phyloP scores from a whole-genome alignment of 2,888 invertebrate species.

The Volucella inanis region DNA sequence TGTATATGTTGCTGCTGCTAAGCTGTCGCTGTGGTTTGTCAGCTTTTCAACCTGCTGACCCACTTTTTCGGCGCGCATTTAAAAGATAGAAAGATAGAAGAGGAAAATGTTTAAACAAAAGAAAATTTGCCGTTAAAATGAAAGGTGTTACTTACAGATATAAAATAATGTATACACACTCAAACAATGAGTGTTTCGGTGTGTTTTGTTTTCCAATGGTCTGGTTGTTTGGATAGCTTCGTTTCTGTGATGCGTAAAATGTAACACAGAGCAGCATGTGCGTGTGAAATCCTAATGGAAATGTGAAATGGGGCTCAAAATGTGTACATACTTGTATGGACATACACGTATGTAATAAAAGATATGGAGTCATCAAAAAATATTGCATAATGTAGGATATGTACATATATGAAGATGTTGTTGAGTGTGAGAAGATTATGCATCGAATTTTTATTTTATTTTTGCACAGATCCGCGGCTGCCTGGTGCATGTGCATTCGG shows the following conservation, averaged over 20 bases:
- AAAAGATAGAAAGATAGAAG: not conserved
- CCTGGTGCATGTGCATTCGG: too few species aligned
- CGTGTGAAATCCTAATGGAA: conserved; percentile 19
- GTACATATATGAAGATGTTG: not conserved
- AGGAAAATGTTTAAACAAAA: not conserved
- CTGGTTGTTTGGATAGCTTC: conserved; percentile 7
- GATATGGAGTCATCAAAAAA: conserved; percentile 8
- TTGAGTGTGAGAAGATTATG: not conserved
- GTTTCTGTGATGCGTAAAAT: not conserved
- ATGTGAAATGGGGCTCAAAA: not conserved
- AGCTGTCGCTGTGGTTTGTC: conserved; percentile 3
- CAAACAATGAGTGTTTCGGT: too few species aligned
- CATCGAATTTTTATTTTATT: too few species aligned
- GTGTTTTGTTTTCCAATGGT: not conserved
- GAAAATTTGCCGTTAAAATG: conserved; percentile 37
- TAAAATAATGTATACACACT: too few species aligned
- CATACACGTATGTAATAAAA: conserved; percentile 6
- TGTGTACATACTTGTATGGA: not conserved
- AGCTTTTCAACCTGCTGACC: conserved; percentile 31
- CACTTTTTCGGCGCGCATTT: conserved; percentile 17
- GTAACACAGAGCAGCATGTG: not conserved
- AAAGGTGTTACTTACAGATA: not conserved
- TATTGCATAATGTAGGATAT: not conserved
- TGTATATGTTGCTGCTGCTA: not conserved
- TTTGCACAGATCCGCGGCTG: too few species aligned